Evolutionary conservation across 2,888 invertebrate genomes (phyloP), one percentile per base, ranked within the genome.

Genomic region (Melinopterus prodromus): DNA sequence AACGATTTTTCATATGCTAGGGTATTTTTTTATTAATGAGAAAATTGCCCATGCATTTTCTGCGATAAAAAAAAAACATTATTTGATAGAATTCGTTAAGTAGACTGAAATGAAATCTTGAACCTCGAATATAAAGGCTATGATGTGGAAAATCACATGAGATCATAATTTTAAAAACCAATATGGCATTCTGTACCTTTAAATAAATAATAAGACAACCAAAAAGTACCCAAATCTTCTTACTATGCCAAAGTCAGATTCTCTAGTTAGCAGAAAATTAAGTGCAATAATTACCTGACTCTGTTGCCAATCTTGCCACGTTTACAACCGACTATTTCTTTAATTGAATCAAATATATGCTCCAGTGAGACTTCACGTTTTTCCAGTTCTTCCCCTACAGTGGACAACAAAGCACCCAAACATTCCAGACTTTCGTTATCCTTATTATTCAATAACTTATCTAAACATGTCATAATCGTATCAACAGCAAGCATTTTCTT

Each of bases 371-470:
- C 88, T 81, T 91, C 90, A 82, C 90, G 91, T 79, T 91, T 91
- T 86, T 96, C 96, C 76, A 98, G 91, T 87, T 95, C 95, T 87
- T 95, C 94, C 12, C 99, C 99, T 83, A 98, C 95, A 0, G 98
- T 99, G 4, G 96, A 95, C 37, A 99, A 91, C 79, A 99, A 91
- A 88, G 97, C 96, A 89, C 98, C 98, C 6, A 99, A 91, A 88
- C 98, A 98, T 89, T 99, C 98, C 0, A 98, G 90, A 87, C 95
- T 96, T 87, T 99, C 98, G 88, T 98, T 98, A 85, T 96, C 96
- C 77, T 92, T 91, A 82, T 94, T 93, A 53, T 93, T 92, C 37
- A 98, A 90, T 82, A 98, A 90, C 82, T 94, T 92, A 77, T 92
- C 91, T 87, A 98, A 94, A 88, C 98, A 98, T 83, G 94, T 92